Conservation (phyloP, 2,888 invertebrate species). For the Pyrgus malvae region DNA sequence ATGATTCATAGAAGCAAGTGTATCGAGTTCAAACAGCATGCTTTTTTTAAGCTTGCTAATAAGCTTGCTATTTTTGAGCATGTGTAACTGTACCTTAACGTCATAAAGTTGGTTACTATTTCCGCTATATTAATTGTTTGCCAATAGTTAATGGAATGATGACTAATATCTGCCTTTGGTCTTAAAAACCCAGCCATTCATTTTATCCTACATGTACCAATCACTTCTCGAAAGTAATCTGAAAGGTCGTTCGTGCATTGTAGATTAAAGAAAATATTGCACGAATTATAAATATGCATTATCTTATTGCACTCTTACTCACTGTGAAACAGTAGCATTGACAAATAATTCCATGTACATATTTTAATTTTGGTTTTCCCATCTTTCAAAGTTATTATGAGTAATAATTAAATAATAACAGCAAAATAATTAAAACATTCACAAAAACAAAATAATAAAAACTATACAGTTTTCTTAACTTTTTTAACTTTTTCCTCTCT, state of each 20-base stretch:
- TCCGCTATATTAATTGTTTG: neutral
- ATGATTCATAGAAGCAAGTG: no score
- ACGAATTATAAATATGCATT: constrained; percentile 6
- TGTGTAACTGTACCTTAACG: no score
- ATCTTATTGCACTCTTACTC: neutral
- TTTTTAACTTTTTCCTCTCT: no score
- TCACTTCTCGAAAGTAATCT: constrained; percentile 19
- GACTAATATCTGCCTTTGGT: constrained; percentile 10
- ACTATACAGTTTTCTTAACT: no score
- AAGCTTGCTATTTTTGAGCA: no score
- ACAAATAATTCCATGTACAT: neutral
- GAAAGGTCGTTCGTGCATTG: constrained; percentile 18
- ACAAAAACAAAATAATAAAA: no score
- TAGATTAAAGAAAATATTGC: constrained; percentile 11
- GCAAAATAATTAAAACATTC: no score
- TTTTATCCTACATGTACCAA: constrained; percentile 15
- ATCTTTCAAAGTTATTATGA: no score
- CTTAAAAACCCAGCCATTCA: constrained; percentile 8
- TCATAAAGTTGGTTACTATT: neutral
- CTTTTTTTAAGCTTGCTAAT: no score
- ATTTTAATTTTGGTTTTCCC: no score
- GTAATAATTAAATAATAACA: no score
- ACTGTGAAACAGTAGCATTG: neutral
- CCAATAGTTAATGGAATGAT: constrained; percentile 9
- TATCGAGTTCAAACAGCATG: no score